Percentiles rank a stretch among this genome's conserved stretches.
phyloP scores from a whole-genome alignment of 2,797 vertebrate genomes.

The Bufotes viridis region DNA sequence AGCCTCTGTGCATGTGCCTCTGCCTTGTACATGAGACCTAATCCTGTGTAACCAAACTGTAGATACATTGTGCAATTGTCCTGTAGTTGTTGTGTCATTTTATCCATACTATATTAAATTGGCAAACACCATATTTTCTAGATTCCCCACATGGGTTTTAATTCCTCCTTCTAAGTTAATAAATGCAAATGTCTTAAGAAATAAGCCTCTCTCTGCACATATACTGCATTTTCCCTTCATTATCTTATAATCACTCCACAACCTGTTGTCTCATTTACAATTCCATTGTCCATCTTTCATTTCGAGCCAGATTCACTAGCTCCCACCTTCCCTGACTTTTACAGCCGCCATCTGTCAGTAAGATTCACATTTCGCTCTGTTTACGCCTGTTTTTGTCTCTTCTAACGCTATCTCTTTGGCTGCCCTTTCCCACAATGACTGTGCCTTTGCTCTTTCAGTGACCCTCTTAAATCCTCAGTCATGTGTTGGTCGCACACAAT shows the following conservation, averaged over 20 bases:
- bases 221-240: conserved; percentile 11
- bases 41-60: too few species aligned
- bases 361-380: conserved; percentile 20
- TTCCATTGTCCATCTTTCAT: conserved; percentile 10
- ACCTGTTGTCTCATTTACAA: conserved; percentile 4
- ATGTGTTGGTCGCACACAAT: conserved; percentile 15
- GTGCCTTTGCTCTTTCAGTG: conserved; percentile 35
- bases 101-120: background rate
- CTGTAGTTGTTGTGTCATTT: background rate
- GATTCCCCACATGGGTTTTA: background rate
- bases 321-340: conserved; percentile 17
- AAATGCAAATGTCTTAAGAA: background rate
- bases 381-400: conserved; percentile 3
- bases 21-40: too few species aligned
- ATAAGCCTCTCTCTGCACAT: background rate
- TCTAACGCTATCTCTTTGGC: conserved; percentile 20
- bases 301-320: background rate
- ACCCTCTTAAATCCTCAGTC: conserved; percentile 23
- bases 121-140: background rate
- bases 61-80: too few species aligned
- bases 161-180: background rate
- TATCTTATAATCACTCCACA: background rate
- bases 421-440: conserved; percentile 25
- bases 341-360: conserved; percentile 24
- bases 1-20: too few species aligned